Evolutionary conservation across 2,888 invertebrate species (phyloP).

Genomic region (Philopedon plagiatum): DNA sequence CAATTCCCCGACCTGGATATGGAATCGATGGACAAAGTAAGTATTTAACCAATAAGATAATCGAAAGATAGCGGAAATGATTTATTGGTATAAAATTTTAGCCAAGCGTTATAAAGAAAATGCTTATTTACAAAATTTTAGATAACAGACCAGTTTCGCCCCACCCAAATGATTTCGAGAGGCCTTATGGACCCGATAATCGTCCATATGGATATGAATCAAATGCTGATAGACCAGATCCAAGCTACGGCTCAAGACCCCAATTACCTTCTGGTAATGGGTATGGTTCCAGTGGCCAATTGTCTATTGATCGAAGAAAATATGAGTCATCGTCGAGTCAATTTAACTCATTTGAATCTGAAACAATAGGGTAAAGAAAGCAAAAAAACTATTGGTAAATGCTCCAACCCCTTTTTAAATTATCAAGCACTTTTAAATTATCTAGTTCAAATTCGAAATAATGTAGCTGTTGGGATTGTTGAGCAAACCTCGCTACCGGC

Average conservation of each 20-base stretch:
- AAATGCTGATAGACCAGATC: slow-evolving; percentile 48
- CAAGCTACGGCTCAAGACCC: slow-evolving; percentile 28
- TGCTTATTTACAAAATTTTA: background rate
- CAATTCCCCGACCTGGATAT: background rate
- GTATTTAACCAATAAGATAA: too few species aligned
- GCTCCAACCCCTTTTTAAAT: too few species aligned
- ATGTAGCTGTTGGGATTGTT: too few species aligned
- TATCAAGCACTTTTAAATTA: too few species aligned
- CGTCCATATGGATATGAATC: background rate
- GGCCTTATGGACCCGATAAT: slow-evolving; percentile 10
- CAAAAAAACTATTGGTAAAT: background rate
- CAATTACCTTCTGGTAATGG: slow-evolving; percentile 11
- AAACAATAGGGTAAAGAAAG: slow-evolving; percentile 22
- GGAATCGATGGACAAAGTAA: background rate
- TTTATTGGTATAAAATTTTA: too few species aligned
- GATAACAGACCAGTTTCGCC: background rate
- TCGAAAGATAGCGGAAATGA: too few species aligned
- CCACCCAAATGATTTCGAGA: slow-evolving; percentile 11
- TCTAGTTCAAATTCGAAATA: too few species aligned
- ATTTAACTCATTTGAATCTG: slow-evolving; percentile 37
- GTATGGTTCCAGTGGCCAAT: slow-evolving; percentile 27
- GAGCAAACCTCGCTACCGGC: too few species aligned
- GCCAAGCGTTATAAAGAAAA: too few species aligned
- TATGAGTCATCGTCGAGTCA: slow-evolving; percentile 37
- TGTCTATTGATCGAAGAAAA: slow-evolving; percentile 40